Evolutionary conservation across 2,797 vertebrate species (phyloP), one percentile per base, ranked within the genome.

Genomic region (Austrolebias charrua): DNA sequence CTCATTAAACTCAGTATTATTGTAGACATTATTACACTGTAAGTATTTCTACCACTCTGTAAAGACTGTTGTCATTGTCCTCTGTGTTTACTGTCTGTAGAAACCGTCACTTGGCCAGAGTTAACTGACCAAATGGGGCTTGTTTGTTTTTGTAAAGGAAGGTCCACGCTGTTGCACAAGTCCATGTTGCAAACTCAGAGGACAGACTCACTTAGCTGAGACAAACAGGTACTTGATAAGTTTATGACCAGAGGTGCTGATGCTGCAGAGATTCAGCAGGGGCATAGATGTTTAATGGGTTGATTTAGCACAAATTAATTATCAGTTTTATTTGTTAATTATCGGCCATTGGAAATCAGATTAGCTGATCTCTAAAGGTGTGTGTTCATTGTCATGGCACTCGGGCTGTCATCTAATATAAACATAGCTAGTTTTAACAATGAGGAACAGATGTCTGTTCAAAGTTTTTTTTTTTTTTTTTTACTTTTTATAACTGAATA

Each of bases 181-280:
- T 54, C 52, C 55, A 52, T 63, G 50, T 7, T 63, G 40, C 35
- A 42, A 61, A 55, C 57, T 64, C 66, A 46, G 60, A 65, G 69
- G 72, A 68, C 70, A 62, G 49, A 62, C 65, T 70, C 47, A 69
- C 64, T 76, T 76, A 75, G 66, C 66, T 68, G 70, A 77, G 77
- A 86, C 71, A 80, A 77, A 79, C 56, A 58, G 63, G 68, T 76
- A 63, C 61, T 80, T 71, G 59, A 58, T 77, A 64, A 73, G 77
- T 71, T 77, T 65, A 75, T 75, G 66, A 75, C 63, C 58, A 9
- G 33, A 60, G 66, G 70, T 72, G 62, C 79, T 79, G 77, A 83
- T 58, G 62, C 69, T 63, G 72, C 70, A 58, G 57, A 47, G 58
- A 28, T 24, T 1, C 56, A 45, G 47, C 3, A 6, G 24, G 60